Evolutionary conservation across 2,113 vertebrate genomes (phyloP).

Genomic region (Phrynocephalus versicolor): DNA sequence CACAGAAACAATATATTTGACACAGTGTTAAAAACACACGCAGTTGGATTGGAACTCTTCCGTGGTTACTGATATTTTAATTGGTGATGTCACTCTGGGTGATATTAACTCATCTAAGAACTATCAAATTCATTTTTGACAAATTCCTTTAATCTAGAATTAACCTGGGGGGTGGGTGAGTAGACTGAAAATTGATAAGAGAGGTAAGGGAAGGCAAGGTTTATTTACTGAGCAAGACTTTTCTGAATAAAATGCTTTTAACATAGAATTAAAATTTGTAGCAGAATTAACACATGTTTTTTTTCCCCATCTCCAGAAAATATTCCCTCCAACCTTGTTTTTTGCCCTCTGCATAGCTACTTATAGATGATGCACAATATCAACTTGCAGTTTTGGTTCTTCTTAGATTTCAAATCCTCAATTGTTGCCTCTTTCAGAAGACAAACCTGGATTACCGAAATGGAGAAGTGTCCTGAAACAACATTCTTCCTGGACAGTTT

Average conservation of each 20-base stretch:
- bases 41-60: constrained; percentile 56
- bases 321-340: too few species aligned
- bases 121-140: background rate
- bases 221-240: background rate
- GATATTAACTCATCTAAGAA: background rate
- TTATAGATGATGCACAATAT: background rate
- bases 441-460: constrained; percentile 30
- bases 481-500: constrained; percentile 60
- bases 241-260: background rate
- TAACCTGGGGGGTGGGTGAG: background rate
- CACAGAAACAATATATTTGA: too few species aligned
- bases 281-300: background rate
- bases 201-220: background rate
- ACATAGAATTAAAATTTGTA: background rate
- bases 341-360: too few species aligned
- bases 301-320: background rate
- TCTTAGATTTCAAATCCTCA: background rate
- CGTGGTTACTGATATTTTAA: constrained; percentile 53
- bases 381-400: background rate
- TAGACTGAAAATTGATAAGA: background rate
- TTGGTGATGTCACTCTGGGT: background rate
- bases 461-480: constrained; percentile 47
- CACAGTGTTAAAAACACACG: too few species aligned
- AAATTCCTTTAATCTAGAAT: background rate
- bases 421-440: background rate